Base-by-base conservation (phyloP, 2,888 invertebrate species). In the Digitonthophagus gazella region DNA sequence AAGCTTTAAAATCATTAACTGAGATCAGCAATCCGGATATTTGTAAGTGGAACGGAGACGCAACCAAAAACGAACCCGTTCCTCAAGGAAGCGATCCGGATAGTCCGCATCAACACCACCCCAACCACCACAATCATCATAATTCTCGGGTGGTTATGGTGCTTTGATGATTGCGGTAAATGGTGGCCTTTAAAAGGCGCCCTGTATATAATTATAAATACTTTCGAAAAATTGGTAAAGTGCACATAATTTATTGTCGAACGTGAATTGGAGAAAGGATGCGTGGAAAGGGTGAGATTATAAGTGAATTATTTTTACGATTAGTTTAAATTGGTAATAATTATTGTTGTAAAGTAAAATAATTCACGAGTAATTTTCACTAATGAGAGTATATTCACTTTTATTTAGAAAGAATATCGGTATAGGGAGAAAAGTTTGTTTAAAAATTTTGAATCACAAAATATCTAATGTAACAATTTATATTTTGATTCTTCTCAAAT, bases 121-220 rank as follows among this genome's bases (percentile, higher is more conserved):
- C 74, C 8, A 72, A 76, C 44, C 78, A 76, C 66, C 82, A 81
- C 73, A 78, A 76, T 69, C 83, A 83, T 73, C 83, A 83, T 74
- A 83, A 83, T 73, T 81, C 82, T 18, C 75, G 83, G 56, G 83
- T 83, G 64, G 83, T 83, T 54, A 83, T 83, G 83, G 83, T 83
- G 75, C 82, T 83, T 77, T 83, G 83, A 83, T 83, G 81, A 83
- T 70, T 68, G 73, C 58, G 28, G 70, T 68, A 58, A 64, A 68
- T 69, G 68, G 72, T 73, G 74, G 71, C 67, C 69, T 67, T 70
- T 72, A 72, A 73, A 74, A 72, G 58, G 28, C 18, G 61, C 8
- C 8, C 18, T 78, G 78, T 78, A 79, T 66, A 79, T 79, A 79
- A 65, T 63, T 79, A 78, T 78, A 78, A 74, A 79, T 78, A 79